These are phyloP conservation scores for Ceuthmochares aereus DNA, from an alignment of 2,113 vertebrate species.

Conservation along the genomic window DNA sequence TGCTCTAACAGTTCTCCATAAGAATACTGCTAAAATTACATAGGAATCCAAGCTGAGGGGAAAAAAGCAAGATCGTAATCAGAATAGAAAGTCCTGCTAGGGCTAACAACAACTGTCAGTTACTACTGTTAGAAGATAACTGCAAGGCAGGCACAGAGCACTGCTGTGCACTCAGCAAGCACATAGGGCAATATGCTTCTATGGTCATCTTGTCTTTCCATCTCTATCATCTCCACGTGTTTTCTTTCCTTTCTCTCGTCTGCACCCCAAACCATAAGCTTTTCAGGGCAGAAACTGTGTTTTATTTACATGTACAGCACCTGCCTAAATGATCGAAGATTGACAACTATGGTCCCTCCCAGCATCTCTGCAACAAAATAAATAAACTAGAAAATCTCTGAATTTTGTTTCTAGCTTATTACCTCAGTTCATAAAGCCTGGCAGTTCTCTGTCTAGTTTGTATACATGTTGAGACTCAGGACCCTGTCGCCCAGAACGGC, in stretches of 20 bases:
- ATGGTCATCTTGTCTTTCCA: neutral
- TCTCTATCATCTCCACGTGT: neutral
- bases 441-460: neutral
- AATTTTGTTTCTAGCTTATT: neutral
- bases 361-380: neutral
- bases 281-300: neutral
- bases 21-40: slow-evolving; percentile 46
- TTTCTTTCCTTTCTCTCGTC: neutral
- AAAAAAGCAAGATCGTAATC: slow-evolving; percentile 26
- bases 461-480: neutral
- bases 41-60: neutral
- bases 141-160: neutral
- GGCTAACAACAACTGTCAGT: slow-evolving; percentile 1
- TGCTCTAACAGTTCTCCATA: slow-evolving; percentile 23
- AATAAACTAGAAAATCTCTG: neutral
- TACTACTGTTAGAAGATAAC: slow-evolving; percentile 13
- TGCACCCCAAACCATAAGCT: neutral
- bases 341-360: neutral
- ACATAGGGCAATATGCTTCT: neutral
- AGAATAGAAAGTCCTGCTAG: neutral
- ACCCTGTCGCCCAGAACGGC: neutral
- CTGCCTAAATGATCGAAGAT: neutral
- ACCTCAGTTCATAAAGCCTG: neutral
- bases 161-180: neutral
- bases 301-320: neutral